Evolutionary conservation across 1,140 invertebrate genomes (phyloP).

Genomic region (Tetragnatha versicolor): DNA sequence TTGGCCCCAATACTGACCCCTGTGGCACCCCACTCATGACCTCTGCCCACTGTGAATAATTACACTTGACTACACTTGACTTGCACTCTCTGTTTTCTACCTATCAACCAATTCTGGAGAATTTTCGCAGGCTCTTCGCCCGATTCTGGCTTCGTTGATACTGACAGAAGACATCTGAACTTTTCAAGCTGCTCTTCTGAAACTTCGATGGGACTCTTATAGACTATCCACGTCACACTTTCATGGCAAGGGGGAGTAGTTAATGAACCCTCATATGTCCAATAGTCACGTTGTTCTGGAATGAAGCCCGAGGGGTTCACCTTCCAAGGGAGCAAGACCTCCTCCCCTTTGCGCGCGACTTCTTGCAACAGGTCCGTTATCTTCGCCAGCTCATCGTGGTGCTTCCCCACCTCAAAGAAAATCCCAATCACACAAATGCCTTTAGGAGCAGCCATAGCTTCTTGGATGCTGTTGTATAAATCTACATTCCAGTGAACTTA

Average conservation of each 20-base stretch:
- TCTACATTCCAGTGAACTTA: conserved; percentile 92
- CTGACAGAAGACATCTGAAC: too few species aligned
- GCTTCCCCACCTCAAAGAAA: conserved; percentile 69
- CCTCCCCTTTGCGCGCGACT: conserved; percentile 15
- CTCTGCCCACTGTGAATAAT: too few species aligned
- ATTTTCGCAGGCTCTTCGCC: too few species aligned
- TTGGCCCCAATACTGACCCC: too few species aligned
- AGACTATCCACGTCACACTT: conserved; percentile 96
- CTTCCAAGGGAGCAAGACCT: conserved; percentile 1
- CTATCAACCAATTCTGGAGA: too few species aligned
- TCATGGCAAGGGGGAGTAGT: conserved; percentile 97
- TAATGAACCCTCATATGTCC: conserved; percentile 94
- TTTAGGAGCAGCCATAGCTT: conserved; percentile 82
- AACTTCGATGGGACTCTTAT: conserved; percentile 87
- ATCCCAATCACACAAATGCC: conserved; percentile 91
- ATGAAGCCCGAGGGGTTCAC: conserved; percentile 21
- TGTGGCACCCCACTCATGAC: too few species aligned
- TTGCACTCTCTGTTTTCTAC: too few species aligned
- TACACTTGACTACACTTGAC: too few species aligned
- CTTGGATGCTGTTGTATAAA: conserved; percentile 80
- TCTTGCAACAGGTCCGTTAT: conserved; percentile 28
- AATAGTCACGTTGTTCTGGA: conserved; percentile 72
- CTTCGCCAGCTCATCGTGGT: conserved; percentile 21
- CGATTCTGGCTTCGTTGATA: too few species aligned
- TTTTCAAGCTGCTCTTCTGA: conserved; percentile 89